Percentiles rank a stretch among this genome's conserved stretches.
Conservation (phyloP, 2,113 vertebrate genomes). For the Aramus guarauna region DNA sequence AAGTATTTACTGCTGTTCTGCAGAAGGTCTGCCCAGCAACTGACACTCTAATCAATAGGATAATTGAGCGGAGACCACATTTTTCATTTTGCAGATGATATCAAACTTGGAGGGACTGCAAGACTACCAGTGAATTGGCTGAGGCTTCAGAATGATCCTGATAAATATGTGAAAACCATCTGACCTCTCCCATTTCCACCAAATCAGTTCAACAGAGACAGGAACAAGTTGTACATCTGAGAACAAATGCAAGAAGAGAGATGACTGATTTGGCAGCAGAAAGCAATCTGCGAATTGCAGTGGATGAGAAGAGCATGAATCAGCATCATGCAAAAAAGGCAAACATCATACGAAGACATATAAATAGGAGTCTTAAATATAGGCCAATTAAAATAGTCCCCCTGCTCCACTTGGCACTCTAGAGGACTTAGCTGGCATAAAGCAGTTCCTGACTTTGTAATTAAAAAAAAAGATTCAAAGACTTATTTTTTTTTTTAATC, state of each 20-base stretch:
- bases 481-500: neutral
- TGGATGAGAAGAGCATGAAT: neutral
- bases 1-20: neutral
- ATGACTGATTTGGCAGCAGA: neutral
- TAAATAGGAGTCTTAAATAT: conserved; percentile 40
- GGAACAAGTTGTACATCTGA: neutral
- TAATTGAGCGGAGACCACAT: neutral
- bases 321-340: conserved; percentile 26
- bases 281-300: neutral
- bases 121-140: neutral
- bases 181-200: neutral
- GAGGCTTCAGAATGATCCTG: neutral
- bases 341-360: neutral
- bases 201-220: neutral
- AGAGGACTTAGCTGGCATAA: neutral
- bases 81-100: conserved; percentile 19
- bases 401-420: neutral
- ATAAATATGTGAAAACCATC: neutral
- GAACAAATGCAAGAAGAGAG: neutral
- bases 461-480: neutral
- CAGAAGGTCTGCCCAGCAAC: neutral
- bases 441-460: neutral
- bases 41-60: neutral
- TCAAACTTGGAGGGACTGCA: neutral
- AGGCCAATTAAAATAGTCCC: neutral